Percentiles rank a stretch among this genome's conserved stretches.
Evolutionary conservation across 2,888 invertebrate genomes (phyloP).

Genomic region (Aricia artaxerxes): DNA sequence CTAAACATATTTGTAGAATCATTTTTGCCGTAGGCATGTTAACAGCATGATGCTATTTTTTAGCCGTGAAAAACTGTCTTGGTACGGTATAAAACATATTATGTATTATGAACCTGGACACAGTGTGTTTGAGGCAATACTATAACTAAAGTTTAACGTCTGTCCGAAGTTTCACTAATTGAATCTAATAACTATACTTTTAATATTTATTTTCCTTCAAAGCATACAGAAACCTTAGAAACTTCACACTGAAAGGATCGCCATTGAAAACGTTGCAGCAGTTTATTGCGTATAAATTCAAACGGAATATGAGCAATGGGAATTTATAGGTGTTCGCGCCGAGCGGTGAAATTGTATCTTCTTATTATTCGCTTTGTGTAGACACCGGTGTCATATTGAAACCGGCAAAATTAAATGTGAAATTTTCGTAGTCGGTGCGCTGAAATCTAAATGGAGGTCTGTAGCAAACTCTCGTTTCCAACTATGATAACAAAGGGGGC

Average conservation of each 20-base stretch:
- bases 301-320: slow-evolving; percentile 19
- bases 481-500: neutral
- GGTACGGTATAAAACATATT: too few relatives aligned
- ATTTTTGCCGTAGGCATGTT: neutral
- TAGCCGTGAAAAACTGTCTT: too few relatives aligned
- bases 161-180: neutral
- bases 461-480: neutral
- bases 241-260: neutral
- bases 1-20: neutral
- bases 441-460: neutral
- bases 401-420: neutral
- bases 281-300: slow-evolving; percentile 18
- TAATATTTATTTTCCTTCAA: neutral
- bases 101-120: too few relatives aligned
- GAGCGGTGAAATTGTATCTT: neutral
- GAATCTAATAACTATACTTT: neutral
- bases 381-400: neutral
- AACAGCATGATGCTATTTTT: too few relatives aligned
- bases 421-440: neutral
- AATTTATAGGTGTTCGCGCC: slow-evolving; percentile 27
- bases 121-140: neutral
- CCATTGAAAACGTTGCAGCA: neutral
- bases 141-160: neutral
- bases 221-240: neutral
- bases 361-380: slow-evolving; percentile 1